Percentiles rank a stretch among this genome's conserved stretches.
Conservation (phyloP, 2,888 invertebrate genomes). For the Dynastes grantii region DNA sequence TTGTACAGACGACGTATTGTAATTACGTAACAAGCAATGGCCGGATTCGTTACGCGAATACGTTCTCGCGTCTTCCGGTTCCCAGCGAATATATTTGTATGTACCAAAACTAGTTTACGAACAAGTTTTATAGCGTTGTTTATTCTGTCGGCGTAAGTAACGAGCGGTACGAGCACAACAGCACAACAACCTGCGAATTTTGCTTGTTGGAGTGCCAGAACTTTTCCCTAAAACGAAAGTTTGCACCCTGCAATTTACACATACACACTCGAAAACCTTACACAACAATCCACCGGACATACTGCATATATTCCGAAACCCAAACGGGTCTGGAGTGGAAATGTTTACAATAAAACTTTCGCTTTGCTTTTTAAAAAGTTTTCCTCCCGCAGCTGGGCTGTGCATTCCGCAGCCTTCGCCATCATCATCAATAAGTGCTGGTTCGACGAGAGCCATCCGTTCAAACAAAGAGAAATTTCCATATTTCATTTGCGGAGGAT, state of each 20-base stretch:
- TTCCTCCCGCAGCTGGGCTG: neutral
- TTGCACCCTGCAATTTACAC: neutral
- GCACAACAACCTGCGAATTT: constrained; percentile 13
- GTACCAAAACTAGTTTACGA: constrained; percentile 7
- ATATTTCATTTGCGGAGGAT: constrained; percentile 27
- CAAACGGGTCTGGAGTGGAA: neutral
- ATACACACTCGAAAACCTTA: neutral
- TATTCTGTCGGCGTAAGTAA: constrained; percentile 16
- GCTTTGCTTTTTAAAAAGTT: constrained; percentile 13
- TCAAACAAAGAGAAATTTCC: constrained; percentile 38
- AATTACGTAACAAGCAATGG: no score
- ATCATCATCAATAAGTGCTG: constrained; percentile 31
- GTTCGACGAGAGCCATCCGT: constrained; percentile 1
- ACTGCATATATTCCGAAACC: neutral
- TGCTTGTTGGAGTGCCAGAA: neutral
- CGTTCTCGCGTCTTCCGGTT: neutral
- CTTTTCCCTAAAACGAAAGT: constrained; percentile 3
- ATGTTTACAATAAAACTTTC: constrained; percentile 32
- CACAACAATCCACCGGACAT: no score
- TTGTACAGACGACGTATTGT: no score
- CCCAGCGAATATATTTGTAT: neutral
- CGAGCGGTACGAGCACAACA: neutral
- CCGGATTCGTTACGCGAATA: neutral
- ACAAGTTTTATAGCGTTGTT: constrained; percentile 21
- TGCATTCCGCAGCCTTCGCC: no score